These are phyloP conservation scores for Mellilla xanthometata DNA, from an alignment of 2,888 invertebrate species.

Conservation along the genomic window DNA sequence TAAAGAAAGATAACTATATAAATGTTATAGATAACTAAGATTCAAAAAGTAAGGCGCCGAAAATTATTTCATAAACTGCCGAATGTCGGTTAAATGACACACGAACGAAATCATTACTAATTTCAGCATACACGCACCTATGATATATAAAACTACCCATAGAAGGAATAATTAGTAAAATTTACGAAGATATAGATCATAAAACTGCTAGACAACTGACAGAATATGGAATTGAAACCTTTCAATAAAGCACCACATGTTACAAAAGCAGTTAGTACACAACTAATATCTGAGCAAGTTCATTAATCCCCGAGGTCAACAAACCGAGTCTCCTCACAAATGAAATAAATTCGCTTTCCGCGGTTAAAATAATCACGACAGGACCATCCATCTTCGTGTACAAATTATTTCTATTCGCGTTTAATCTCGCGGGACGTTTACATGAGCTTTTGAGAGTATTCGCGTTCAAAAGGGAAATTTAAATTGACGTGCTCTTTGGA, in stretches of 20 bases:
- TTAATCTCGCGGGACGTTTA: background rate
- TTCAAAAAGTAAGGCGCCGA: too few relatives aligned
- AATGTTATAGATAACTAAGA: too few relatives aligned
- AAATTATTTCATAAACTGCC: too few relatives aligned
- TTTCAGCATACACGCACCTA: too few relatives aligned
- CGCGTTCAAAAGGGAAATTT: background rate
- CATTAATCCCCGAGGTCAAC: slow-evolving; percentile 28
- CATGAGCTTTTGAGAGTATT: background rate
- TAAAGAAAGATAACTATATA: too few relatives aligned
- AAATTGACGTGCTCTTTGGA: background rate
- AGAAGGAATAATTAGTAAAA: too few relatives aligned
- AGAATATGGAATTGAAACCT: too few relatives aligned
- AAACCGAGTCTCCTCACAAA: slow-evolving; percentile 21
- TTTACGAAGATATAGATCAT: too few relatives aligned
- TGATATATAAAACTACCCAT: too few relatives aligned
- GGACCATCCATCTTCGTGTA: slow-evolving; percentile 29
- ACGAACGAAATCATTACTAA: too few relatives aligned
- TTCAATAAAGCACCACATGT: background rate
- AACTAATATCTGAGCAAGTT: slow-evolving; percentile 13
- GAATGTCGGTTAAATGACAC: too few relatives aligned
- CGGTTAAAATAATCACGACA: slow-evolving; percentile 32
- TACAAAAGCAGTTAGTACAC: background rate
- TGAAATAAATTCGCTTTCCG: slow-evolving; percentile 23
- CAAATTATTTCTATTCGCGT: slow-evolving; percentile 24
- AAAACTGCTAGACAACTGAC: too few relatives aligned